A percentile compares a stretch with the other conserved stretches of the same genome.
phyloP scores from a whole-genome alignment of 2,797 vertebrate species.

The Allobates femoralis region DNA sequence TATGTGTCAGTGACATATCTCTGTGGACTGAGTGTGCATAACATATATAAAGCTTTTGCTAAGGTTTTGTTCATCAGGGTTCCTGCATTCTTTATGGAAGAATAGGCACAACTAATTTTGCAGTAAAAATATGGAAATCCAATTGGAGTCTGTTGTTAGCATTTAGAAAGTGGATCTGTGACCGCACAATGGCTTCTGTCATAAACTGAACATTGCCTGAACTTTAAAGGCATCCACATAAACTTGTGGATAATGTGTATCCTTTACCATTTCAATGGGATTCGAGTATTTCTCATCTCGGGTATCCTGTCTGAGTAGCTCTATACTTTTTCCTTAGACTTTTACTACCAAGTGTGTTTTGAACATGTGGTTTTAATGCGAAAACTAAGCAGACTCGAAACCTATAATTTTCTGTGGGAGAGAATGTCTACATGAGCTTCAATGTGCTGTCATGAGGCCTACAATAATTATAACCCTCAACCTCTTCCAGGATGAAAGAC shows the following conservation, averaged over 20 bases:
- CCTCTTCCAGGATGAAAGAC: constrained; percentile 49
- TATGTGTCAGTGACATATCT: too few relatives aligned
- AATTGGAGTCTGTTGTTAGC: neutral
- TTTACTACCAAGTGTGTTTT: constrained; percentile 12
- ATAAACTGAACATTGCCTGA: neutral
- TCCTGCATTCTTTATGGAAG: neutral
- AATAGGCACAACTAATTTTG: neutral
- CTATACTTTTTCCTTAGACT: neutral
- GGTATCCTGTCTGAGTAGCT: neutral
- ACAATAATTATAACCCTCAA: constrained; percentile 54
- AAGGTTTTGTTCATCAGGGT: too few relatives aligned
- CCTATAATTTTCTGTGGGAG: constrained; percentile 61
- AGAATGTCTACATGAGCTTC: constrained; percentile 32
- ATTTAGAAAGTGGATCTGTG: neutral
- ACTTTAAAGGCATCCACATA: too few relatives aligned
- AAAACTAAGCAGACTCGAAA: constrained; percentile 31
- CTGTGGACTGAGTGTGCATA: too few relatives aligned
- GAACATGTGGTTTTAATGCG: constrained; percentile 21
- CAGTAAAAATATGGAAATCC: neutral
- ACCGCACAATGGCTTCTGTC: neutral
- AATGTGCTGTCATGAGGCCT: constrained; percentile 56
- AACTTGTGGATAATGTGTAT: too few relatives aligned
- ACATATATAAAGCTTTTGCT: too few relatives aligned
- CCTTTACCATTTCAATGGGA: neutral
- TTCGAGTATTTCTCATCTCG: neutral